Evolutionary conservation across 2,888 invertebrate genomes (phyloP).

Genomic region (Hylaea fasciaria): DNA sequence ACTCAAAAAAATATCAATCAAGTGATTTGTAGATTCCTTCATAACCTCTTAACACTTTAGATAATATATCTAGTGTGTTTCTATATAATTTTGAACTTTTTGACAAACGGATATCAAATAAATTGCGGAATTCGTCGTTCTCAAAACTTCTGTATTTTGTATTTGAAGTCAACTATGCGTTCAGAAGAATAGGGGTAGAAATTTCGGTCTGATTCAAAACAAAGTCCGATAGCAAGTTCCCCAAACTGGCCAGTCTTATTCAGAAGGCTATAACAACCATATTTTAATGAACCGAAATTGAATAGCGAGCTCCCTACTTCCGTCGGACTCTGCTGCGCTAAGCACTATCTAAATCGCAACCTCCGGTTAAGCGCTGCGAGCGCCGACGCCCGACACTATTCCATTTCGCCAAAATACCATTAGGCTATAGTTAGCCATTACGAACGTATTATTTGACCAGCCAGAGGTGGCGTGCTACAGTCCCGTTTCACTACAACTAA

Average conservation of each 20-base stretch:
- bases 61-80: too few species aligned
- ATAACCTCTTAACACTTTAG: too few species aligned
- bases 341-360: conserved; percentile 73
- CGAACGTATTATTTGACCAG: conserved; percentile 80
- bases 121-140: too few species aligned
- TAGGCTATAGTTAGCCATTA: conserved; percentile 81
- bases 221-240: neutral
- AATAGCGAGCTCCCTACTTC: conserved; percentile 60
- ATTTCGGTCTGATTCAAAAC: neutral
- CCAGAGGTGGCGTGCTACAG: conserved; percentile 77
- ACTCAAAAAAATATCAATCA: too few species aligned
- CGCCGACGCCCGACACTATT: conserved; percentile 68
- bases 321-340: conserved; percentile 59
- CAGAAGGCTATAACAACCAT: conserved; percentile 51
- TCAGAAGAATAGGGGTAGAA: neutral
- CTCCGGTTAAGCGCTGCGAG: conserved; percentile 62
- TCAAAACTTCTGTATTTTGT: too few species aligned
- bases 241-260: conserved; percentile 41
- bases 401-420: conserved; percentile 79
- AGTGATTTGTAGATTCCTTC: too few species aligned
- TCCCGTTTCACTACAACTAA: conserved; percentile 71
- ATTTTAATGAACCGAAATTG: conserved; percentile 72
- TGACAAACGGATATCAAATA: too few species aligned
- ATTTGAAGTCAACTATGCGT: too few species aligned
- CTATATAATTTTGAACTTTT: too few species aligned